A percentile compares a stretch with the other conserved stretches of the same genome.
phyloP scores from a whole-genome alignment of 2,888 invertebrate genomes.

The Polydesmus complanatus region DNA sequence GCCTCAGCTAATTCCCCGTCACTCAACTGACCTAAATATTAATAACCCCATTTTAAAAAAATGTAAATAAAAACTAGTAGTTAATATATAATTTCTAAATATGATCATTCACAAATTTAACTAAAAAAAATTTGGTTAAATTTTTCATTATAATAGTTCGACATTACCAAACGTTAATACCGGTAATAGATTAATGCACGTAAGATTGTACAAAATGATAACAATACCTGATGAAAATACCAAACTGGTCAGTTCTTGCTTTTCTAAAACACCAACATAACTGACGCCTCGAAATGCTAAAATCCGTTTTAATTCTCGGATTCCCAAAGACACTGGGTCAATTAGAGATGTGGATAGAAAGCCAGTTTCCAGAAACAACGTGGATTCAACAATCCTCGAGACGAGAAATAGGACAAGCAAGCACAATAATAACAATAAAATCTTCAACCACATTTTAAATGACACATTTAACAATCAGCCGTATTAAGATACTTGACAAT shows the following conservation, averaged over 20 bases:
- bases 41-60: neutral
- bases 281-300: slow-evolving; percentile 34
- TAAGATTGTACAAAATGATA: too few species aligned
- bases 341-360: slow-evolving; percentile 24
- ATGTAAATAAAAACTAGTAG: neutral
- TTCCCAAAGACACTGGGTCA: slow-evolving; percentile 34
- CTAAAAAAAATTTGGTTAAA: too few species aligned
- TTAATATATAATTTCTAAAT: neutral
- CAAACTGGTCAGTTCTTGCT: slow-evolving; percentile 31
- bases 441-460: slow-evolving; percentile 27
- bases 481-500: too few species aligned
- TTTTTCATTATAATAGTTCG: too few species aligned
- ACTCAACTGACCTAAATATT: slow-evolving; percentile 27
- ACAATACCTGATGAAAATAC: slow-evolving; percentile 32
- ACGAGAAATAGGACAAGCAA: slow-evolving; percentile 30
- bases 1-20: slow-evolving; percentile 28
- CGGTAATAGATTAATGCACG: too few species aligned
- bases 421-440: slow-evolving; percentile 31
- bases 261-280: slow-evolving; percentile 33
- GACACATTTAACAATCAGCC: neutral
- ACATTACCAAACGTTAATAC: too few species aligned
- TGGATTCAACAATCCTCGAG: slow-evolving; percentile 31
- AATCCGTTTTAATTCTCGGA: slow-evolving; percentile 31
- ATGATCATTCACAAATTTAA: too few species aligned
- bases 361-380: slow-evolving; percentile 29